Evolutionary conservation across 2,113 vertebrate genomes (phyloP), one percentile per base, ranked within the genome.

Genomic region (Cottus gobio): DNA sequence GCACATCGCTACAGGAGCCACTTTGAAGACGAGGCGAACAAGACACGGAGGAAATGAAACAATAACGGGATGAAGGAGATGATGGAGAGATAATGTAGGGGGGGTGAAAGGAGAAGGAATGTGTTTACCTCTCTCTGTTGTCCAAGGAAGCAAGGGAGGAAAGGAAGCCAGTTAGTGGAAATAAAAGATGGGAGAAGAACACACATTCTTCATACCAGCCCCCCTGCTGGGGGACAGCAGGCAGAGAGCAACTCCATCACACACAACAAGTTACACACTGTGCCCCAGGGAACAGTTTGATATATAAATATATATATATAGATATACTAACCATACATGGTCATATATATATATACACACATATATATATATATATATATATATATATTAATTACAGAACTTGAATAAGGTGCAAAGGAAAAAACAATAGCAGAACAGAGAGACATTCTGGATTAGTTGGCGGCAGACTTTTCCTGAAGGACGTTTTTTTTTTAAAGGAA

Each of bases 51-150:
- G 89, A 93, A 92, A 92, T 90, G 64, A 89, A 93, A 91, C 67
- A 90, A 88, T 81, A 85, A 87, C 8, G 75, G 77, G 74, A 74
- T 28, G 76, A 61, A 37, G 10, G 31, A 69, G 54, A 79, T 37
- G 69, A 75, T 66, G 67, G 63, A 73, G 73, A 70, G 77, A 84
- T 30, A 48, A 18, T 54, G 69, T 3, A 24, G 70, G 26, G 26
- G 30, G 39, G 46, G 78, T 68, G 36, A 52, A 79, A 44, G 57
- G 37, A 52, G 39, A 71, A 71, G 75, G 84, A 89, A 81, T 84
- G 86, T 15, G 74, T 90, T 93, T 93, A 93, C 93, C 93, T 93
- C 86, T 93, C 93, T 91, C 93, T 93, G 91, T 24, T 44, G 64
- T 91, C 93, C 93, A 79, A 71, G 86, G 80, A 88, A 85, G 91